Base-by-base conservation (phyloP, 2,113 vertebrate species). In the Numida meleagris region DNA sequence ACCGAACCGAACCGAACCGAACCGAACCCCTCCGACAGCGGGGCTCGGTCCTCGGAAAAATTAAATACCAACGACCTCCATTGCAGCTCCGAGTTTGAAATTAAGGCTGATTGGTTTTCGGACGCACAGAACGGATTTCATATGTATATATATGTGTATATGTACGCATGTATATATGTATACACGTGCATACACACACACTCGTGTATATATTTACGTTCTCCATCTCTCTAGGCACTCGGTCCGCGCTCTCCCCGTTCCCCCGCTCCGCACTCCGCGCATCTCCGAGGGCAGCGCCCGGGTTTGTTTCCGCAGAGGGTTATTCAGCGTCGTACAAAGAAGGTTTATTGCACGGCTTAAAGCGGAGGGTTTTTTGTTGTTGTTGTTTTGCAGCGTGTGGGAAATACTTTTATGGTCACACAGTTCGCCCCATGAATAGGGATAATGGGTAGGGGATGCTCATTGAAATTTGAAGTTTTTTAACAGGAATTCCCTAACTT, bases 401-500 rank as follows among this genome's bases (percentile, higher is more conserved):
- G 98, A 98, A 99, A 98, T 98, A 98, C 97, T 98, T 98, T 98
- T 98, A 98, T 98, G 98, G 99, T 98, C 98, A 98, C 98, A 98
- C 98, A 98, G 98, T 97, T 98, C 92, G 88, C 97, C 88, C 97
- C 97, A 97, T 98, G 98, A 98, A 99, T 98, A 98, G 98, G 98
- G 98, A 99, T 99, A 99, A 99, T 98, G 97, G 98, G 77, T 97
- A 97, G 51, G 91, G 96, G 94, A 97, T 98, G 97, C 96, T 98
- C 97, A 98, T 98, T 98, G 97, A 98, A 98, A 98, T 96, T 98
- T 97, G 97, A 97, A 98, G 98, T 98, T 98, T 99, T 98, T 98
- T 98, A 99, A 98, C 98, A 98, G 98, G 98, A 99, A 98, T 99
- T 98, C 98, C 95, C 98, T 98, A 98, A 99, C 98, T 98, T 99